A percentile compares a stretch with the other conserved stretches of the same genome.
Conservation (phyloP, 1,140 invertebrate species). For the Sitobion miscanthi region DNA sequence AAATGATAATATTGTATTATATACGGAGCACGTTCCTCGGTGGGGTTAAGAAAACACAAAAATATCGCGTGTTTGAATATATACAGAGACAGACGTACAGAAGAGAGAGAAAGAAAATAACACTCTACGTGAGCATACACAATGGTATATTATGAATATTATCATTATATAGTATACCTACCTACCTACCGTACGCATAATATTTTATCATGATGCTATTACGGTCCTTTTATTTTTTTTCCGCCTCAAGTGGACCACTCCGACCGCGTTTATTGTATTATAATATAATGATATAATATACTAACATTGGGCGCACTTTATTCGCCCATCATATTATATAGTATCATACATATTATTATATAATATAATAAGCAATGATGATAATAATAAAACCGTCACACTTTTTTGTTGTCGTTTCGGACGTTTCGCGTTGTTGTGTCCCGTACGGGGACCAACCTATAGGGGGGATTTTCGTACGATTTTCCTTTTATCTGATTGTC, state of each 20-base stretch:
- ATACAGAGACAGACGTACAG: neutral
- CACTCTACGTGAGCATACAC: neutral
- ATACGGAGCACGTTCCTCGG: constrained; percentile 26
- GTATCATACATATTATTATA: neutral
- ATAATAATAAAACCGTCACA: neutral
- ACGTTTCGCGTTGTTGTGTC: neutral
- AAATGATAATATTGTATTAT: neutral
- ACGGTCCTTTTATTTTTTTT: neutral
- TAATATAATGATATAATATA: constrained; percentile 12
- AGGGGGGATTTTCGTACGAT: neutral
- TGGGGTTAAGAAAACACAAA: constrained; percentile 32
- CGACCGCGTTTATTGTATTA: constrained; percentile 4
- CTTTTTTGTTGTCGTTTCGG: constrained; percentile 2
- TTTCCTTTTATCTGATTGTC: neutral
- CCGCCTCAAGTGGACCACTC: constrained; percentile 20
- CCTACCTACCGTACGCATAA: neutral
- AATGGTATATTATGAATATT: constrained; percentile 12
- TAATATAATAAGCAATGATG: neutral
- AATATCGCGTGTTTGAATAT: constrained; percentile 11
- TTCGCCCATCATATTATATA: neutral
- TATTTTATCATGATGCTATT: neutral
- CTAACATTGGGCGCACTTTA: neutral
- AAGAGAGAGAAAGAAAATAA: neutral
- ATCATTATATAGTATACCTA: neutral
- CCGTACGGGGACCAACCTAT: neutral